Conservation (phyloP, 1,140 invertebrate species). For the Popillia japonica region DNA sequence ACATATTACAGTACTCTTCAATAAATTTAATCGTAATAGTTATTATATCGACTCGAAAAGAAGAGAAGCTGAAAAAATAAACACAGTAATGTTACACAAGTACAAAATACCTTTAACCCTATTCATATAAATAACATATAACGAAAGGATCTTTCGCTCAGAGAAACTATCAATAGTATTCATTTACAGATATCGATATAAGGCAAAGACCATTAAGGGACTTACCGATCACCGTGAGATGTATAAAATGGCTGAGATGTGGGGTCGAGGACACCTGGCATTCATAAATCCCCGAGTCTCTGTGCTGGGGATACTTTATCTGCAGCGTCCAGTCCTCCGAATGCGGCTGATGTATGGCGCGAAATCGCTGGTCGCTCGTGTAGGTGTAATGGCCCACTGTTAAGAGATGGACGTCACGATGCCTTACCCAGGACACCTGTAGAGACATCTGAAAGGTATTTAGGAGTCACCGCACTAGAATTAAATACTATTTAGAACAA, state of each 20-base stretch:
- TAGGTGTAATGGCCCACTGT: constrained; percentile 92
- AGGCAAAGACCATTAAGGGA: constrained; percentile 51
- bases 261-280: constrained; percentile 84
- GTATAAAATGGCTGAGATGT: constrained; percentile 78
- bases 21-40: too few relatives aligned
- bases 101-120: too few relatives aligned
- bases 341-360: constrained; percentile 82
- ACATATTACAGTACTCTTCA: too few relatives aligned
- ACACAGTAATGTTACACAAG: too few relatives aligned
- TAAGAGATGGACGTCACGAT: constrained; percentile 86
- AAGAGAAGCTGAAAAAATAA: too few relatives aligned
- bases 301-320: constrained; percentile 74
- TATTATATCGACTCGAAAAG: too few relatives aligned
- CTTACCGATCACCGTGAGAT: constrained; percentile 81
- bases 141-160: not conserved
- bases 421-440: constrained; percentile 89
- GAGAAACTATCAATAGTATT: not conserved
- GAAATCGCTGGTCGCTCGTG: constrained; percentile 88
- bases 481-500: constrained; percentile 35
- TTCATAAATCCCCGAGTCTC: constrained; percentile 80
- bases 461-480: constrained; percentile 34
- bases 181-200: not conserved
- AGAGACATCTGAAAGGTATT: constrained; percentile 71
- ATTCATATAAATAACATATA: too few relatives aligned
- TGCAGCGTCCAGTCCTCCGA: constrained; percentile 90